Conservation (phyloP, 1,140 invertebrate genomes). For the Drosophila funebris region DNA sequence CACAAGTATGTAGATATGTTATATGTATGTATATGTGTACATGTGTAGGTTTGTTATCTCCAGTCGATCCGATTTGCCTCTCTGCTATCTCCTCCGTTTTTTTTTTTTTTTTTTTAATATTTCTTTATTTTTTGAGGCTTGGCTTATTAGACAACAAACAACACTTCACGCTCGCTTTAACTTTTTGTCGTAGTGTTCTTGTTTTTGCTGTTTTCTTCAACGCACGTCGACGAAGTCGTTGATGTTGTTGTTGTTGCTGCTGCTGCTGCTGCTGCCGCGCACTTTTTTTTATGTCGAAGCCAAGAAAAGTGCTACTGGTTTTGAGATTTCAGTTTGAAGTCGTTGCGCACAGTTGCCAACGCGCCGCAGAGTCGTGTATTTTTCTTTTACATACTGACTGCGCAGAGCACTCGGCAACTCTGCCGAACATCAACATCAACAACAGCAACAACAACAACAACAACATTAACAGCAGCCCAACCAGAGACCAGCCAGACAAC, state of each 20-base stretch:
- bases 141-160: constrained; percentile 68
- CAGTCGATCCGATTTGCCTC: constrained; percentile 47
- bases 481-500: constrained; percentile 41
- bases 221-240: constrained; percentile 37
- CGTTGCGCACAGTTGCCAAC: constrained; percentile 39
- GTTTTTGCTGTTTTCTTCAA: constrained; percentile 34
- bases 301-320: constrained; percentile 80
- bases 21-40: background rate
- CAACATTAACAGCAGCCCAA: constrained; percentile 17
- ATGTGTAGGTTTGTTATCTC: constrained; percentile 31
- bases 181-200: constrained; percentile 50
- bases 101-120: background rate
- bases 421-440: constrained; percentile 42
- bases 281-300: constrained; percentile 58
- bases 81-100: constrained; percentile 27
- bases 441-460: constrained; percentile 25
- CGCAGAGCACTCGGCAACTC: constrained; percentile 51
- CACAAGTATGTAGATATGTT: background rate
- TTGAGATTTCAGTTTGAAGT: constrained; percentile 63
- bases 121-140: constrained; percentile 45
- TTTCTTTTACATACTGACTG: constrained; percentile 47
- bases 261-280: constrained; percentile 24
- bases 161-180: constrained; percentile 52
- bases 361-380: constrained; percentile 60
- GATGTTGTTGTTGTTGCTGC: constrained; percentile 11